Conservation (phyloP, 2,113 vertebrate species). For the Eudyptes chrysolophus region DNA sequence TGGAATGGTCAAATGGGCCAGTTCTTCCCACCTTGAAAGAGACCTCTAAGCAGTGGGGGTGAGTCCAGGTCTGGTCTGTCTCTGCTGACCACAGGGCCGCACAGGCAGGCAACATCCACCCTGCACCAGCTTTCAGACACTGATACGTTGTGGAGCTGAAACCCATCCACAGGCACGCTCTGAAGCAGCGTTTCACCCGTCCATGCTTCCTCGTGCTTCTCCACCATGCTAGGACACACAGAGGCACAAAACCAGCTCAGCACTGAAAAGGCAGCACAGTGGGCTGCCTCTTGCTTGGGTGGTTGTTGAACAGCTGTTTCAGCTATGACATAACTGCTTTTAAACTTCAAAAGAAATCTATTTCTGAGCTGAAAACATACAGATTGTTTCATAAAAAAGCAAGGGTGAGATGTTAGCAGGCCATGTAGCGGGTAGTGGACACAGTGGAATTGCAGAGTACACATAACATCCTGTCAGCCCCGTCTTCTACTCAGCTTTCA, state of each 20-base stretch:
- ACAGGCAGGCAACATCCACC: accelerated
- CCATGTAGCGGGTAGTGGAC: background rate
- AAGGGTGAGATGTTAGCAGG: background rate
- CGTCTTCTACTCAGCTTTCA: background rate
- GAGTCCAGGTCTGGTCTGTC: background rate
- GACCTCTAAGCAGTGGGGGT: background rate
- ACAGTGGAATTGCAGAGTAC: background rate
- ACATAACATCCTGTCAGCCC: background rate
- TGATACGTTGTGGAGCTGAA: background rate
- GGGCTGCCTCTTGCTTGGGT: background rate
- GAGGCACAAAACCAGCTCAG: background rate
- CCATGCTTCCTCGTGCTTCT: accelerated
- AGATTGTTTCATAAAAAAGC: conserved; percentile 32
- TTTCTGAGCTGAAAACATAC: conserved; percentile 60
- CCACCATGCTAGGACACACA: background rate
- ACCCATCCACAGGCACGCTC: background rate
- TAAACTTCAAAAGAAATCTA: conserved; percentile 62
- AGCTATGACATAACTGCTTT: conserved; percentile 36
- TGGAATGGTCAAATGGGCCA: background rate
- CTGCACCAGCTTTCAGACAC: background rate
- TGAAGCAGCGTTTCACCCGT: accelerated
- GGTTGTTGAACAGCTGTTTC: background rate
- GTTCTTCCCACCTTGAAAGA: background rate
- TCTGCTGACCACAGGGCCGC: background rate
- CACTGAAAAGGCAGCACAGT: background rate